Percentiles rank a stretch among this genome's conserved stretches.
phyloP scores from a whole-genome alignment of 2,888 invertebrate species.

The Allacma fusca region DNA sequence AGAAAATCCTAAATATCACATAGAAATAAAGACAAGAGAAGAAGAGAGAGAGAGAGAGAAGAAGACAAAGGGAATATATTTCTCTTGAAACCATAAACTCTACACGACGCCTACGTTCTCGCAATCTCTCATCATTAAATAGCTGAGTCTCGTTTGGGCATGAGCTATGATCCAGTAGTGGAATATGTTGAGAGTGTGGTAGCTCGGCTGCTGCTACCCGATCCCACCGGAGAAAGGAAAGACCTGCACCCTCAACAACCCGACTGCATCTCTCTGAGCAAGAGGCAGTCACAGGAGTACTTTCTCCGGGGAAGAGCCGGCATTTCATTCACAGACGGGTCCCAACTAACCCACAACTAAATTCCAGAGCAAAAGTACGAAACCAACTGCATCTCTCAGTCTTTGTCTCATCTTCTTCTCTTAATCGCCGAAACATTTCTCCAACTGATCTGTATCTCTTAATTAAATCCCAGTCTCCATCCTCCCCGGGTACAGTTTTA shows the following conservation, averaged over 20 bases:
- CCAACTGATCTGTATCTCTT: constrained; percentile 6
- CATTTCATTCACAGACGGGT: background rate
- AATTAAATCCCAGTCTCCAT: background rate
- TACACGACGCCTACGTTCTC: background rate
- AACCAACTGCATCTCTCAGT: background rate
- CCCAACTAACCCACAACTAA: no score
- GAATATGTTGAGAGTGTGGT: background rate
- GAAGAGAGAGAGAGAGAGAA: background rate
- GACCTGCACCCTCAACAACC: background rate
- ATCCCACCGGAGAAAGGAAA: constrained; percentile 14
- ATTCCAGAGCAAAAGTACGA: background rate
- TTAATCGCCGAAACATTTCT: constrained; percentile 7
- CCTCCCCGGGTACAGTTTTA: background rate
- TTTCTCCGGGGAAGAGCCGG: constrained; percentile 14
- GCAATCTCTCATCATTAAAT: constrained; percentile 27
- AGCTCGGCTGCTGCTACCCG: background rate
- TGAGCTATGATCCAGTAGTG: constrained; percentile 11
- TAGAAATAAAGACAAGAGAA: background rate
- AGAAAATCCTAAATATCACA: background rate
- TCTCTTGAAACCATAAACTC: background rate
- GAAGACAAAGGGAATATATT: constrained; percentile 6
- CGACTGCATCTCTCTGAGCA: background rate
- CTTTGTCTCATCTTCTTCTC: background rate
- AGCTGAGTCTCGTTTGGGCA: constrained; percentile 16
- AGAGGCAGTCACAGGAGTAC: background rate